Evolutionary conservation across 92 coral and sea anemone genomes (phyloP).

Genomic region (Paramuricea clavata): DNA sequence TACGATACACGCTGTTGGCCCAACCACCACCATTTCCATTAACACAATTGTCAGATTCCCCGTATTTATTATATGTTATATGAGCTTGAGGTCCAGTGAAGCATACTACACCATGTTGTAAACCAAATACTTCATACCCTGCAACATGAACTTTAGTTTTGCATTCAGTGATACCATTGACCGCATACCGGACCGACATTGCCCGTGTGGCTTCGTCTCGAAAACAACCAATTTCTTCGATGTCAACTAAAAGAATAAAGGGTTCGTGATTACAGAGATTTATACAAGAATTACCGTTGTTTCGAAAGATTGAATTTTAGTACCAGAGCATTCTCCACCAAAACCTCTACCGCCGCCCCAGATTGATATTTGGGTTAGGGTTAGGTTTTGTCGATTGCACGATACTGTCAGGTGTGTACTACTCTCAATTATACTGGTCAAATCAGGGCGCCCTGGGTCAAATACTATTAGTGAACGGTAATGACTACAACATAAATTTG

Average conservation of each 20-base stretch:
- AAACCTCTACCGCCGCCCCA: too few species aligned
- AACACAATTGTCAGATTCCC: conserved; percentile 16
- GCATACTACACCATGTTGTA: conserved; percentile 13
- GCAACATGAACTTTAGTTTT: background rate
- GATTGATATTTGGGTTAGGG: too few species aligned
- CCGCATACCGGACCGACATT: background rate
- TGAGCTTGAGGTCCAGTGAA: conserved; percentile 64
- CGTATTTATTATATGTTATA: conserved; percentile 53
- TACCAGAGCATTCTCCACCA: too few species aligned
- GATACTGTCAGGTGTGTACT: too few species aligned
- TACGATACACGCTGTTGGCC: conserved; percentile 48
- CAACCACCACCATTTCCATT: conserved; percentile 51
- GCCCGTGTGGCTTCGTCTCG: background rate
- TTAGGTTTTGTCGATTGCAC: too few species aligned
- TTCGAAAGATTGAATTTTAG: too few species aligned
- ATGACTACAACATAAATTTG: too few species aligned
- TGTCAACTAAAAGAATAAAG: background rate
- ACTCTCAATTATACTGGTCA: too few species aligned
- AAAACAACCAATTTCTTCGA: background rate
- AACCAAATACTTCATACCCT: background rate
- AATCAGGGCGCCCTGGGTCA: too few species aligned
- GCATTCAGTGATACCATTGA: background rate
- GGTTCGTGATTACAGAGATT: too few species aligned
- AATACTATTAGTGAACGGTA: too few species aligned
- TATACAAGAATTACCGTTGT: too few species aligned